Evolutionary conservation across 2,888 invertebrate genomes (phyloP).

Genomic region (Dasysyrphus albostriatus): DNA sequence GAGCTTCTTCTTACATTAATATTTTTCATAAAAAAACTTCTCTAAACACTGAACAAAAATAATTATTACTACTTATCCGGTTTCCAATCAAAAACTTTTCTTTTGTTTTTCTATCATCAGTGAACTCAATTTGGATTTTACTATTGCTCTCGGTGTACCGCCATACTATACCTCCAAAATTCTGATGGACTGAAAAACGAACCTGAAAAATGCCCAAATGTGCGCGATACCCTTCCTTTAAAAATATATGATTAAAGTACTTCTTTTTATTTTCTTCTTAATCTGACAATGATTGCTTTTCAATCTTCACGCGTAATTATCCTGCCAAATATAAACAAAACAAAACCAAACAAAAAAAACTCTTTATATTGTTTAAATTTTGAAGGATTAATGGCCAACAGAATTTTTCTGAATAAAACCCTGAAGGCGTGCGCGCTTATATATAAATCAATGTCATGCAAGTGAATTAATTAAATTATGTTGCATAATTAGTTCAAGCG

Average conservation of each 20-base stretch:
- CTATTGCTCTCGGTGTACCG: not conserved
- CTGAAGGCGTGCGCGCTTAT: constrained; percentile 26
- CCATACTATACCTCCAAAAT: not conserved
- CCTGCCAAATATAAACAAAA: not conserved
- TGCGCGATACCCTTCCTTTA: not conserved
- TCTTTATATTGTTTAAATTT: constrained; percentile 28
- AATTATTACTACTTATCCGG: no score
- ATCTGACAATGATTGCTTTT: constrained; percentile 31
- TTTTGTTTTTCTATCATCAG: no score
- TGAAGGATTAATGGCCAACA: constrained; percentile 34
- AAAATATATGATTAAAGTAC: not conserved
- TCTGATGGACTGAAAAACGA: not conserved
- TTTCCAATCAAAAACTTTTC: no score
- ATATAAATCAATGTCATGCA: constrained; percentile 72
- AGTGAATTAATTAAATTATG: constrained; percentile 71
- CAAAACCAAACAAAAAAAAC: not conserved
- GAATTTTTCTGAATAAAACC: constrained; percentile 26
- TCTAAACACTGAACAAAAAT: no score
- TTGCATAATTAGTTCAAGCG: constrained; percentile 62
- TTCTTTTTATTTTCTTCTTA: not conserved
- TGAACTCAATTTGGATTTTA: not conserved
- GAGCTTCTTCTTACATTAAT: not conserved
- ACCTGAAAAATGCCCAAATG: not conserved
- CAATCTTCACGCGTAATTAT: constrained; percentile 55
- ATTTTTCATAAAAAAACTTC: no score